These are phyloP conservation scores for Ia io DNA, from an alignment of 2,113 vertebrate genomes.

Conservation along the genomic window DNA sequence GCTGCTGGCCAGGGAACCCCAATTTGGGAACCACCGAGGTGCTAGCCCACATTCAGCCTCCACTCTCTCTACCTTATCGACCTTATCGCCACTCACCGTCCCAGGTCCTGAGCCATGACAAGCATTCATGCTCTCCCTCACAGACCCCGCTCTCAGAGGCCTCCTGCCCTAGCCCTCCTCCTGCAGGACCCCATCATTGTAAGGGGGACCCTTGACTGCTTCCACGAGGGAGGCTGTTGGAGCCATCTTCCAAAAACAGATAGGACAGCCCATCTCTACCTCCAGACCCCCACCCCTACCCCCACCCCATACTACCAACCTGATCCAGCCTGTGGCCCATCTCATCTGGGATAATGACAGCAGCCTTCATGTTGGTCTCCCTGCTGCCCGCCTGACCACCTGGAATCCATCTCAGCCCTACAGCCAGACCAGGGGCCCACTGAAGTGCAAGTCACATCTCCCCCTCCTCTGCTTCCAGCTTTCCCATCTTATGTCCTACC, in stretches of 20 bases:
- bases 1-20: not conserved
- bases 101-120: not conserved
- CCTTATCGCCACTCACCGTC: too few relatives aligned
- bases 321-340: not conserved
- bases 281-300: not conserved
- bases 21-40: not conserved
- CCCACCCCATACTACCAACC: not conserved
- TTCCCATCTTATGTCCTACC: not conserved
- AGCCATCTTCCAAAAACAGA: not conserved
- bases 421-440: not conserved
- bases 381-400: not conserved
- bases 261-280: not conserved
- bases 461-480: not conserved
- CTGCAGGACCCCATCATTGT: not conserved
- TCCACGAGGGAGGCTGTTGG: not conserved
- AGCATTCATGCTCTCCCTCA: not conserved
- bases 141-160: fast-evolving
- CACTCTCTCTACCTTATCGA: too few relatives aligned
- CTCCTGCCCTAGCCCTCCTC: not conserved
- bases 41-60: not conserved
- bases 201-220: too few relatives aligned
- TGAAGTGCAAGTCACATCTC: fast-evolving
- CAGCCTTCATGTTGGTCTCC: not conserved
- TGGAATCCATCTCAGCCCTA: not conserved
- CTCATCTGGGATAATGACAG: too few relatives aligned